phyloP scores from a whole-genome alignment of 2,113 vertebrate genomes.

The Alethe diademata region DNA sequence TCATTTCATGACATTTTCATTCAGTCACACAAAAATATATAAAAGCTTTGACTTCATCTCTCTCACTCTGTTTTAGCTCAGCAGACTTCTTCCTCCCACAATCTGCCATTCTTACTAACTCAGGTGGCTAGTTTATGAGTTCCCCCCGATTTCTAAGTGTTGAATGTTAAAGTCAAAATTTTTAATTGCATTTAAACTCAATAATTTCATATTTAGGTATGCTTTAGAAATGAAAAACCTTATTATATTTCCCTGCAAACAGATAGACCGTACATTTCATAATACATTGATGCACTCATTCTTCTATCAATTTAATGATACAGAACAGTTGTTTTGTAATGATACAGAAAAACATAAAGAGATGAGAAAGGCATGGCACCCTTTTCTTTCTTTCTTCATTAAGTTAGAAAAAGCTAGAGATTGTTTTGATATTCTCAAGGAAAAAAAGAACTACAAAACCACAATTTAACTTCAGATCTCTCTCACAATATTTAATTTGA shows the following conservation, averaged over 20 bases:
- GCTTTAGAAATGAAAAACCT: not conserved
- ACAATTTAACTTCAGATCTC: not conserved
- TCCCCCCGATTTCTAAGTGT: not conserved
- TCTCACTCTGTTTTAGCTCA: not conserved
- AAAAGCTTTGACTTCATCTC: not conserved
- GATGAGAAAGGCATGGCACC: not conserved
- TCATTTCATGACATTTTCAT: fast-evolving
- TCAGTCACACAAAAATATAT: not conserved
- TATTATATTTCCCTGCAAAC: not conserved
- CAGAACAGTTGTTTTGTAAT: not conserved
- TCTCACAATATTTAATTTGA: not conserved
- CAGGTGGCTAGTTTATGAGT: not conserved
- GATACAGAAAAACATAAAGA: not conserved
- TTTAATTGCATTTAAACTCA: not conserved
- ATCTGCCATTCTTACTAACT: not conserved
- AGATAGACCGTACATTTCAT: not conserved
- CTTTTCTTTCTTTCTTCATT: not conserved
- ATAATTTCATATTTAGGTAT: not conserved
- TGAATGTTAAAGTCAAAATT: not conserved
- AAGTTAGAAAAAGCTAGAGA: not conserved
- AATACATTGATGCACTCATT: not conserved
- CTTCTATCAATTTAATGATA: not conserved
- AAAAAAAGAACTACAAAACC: not conserved
- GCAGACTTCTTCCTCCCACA: not conserved
- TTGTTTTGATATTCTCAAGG: not conserved